phyloP scores from a whole-genome alignment of 2,888 invertebrate genomes.

The Melanostoma mellinum region DNA sequence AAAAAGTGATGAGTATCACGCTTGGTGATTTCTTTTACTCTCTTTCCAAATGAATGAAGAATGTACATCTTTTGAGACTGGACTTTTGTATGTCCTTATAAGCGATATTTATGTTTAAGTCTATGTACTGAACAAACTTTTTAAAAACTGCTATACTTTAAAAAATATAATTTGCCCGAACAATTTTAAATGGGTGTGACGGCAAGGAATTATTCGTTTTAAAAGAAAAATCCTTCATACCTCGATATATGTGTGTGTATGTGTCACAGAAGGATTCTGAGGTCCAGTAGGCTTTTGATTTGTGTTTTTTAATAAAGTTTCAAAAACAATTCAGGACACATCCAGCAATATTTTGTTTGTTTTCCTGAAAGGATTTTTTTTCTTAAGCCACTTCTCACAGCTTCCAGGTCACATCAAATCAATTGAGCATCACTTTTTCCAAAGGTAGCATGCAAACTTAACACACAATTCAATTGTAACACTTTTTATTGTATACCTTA shows the following conservation, averaged over 20 bases:
- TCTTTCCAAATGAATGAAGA: neutral
- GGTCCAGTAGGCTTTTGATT: slow-evolving; percentile 24
- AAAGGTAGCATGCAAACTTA: neutral
- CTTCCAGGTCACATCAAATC: slow-evolving; percentile 1
- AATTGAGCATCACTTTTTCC: neutral
- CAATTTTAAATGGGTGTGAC: slow-evolving; percentile 32
- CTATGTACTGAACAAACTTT: neutral
- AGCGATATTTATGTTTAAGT: slow-evolving; percentile 12
- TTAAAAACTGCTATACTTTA: slow-evolving; percentile 1
- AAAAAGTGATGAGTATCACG: slow-evolving; percentile 14
- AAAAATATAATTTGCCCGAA: slow-evolving; percentile 12
- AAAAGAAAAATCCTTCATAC: slow-evolving; percentile 20
- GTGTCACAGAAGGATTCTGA: slow-evolving; percentile 19
- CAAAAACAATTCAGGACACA: neutral
- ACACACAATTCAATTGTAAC: neutral
- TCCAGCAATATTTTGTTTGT: neutral
- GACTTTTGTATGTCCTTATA: neutral
- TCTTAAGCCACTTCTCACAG: slow-evolving; percentile 1
- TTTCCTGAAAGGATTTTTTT: neutral
- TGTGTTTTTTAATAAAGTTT: slow-evolving; percentile 25
- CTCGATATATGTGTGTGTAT: slow-evolving; percentile 3
- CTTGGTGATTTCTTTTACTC: slow-evolving; percentile 22
- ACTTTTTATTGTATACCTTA: neutral
- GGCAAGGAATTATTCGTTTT: slow-evolving; percentile 1
- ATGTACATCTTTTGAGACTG: neutral